A percentile compares a stretch with the other conserved stretches of the same genome.
These are phyloP conservation scores for Heteromyza rotundicornis DNA, from an alignment of 2,888 invertebrate species.

Conservation along the genomic window DNA sequence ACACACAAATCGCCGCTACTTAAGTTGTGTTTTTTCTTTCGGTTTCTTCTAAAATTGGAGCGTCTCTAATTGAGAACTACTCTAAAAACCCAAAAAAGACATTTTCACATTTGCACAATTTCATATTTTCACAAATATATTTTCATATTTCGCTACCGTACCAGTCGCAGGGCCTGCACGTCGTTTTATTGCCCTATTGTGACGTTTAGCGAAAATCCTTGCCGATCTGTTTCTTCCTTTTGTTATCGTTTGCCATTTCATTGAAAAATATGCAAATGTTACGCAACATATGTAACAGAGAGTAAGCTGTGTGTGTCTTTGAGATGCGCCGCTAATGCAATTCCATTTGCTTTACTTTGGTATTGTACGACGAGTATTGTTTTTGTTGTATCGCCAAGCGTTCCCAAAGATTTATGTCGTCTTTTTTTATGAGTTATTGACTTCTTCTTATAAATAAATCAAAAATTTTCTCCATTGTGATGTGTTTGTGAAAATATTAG, in stretches of 20 bases:
- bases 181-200: no score
- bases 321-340: conserved; percentile 6
- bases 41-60: conserved; percentile 31
- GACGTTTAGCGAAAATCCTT: no score
- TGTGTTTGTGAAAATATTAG: conserved; percentile 53
- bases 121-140: conserved; percentile 37
- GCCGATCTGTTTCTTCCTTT: no score
- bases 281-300: conserved; percentile 40
- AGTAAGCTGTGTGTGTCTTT: conserved; percentile 11
- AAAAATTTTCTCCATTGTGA: conserved; percentile 48
- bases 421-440: conserved; percentile 55
- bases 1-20: neutral
- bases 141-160: conserved; percentile 32
- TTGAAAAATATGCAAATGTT: conserved; percentile 42
- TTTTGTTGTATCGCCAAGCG: neutral
- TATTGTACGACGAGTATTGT: neutral
- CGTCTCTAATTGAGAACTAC: conserved; percentile 37
- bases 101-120: conserved; percentile 35
- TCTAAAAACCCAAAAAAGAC: conserved; percentile 12
- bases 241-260: conserved; percentile 24
- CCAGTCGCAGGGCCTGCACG: no score
- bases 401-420: conserved; percentile 48
- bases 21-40: conserved; percentile 10
- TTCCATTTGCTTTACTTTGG: neutral
- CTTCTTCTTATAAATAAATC: conserved; percentile 55